Evolutionary conservation across 2,113 vertebrate species (phyloP), one percentile per base, ranked within the genome.

Genomic region (Macrotis lagotis): DNA sequence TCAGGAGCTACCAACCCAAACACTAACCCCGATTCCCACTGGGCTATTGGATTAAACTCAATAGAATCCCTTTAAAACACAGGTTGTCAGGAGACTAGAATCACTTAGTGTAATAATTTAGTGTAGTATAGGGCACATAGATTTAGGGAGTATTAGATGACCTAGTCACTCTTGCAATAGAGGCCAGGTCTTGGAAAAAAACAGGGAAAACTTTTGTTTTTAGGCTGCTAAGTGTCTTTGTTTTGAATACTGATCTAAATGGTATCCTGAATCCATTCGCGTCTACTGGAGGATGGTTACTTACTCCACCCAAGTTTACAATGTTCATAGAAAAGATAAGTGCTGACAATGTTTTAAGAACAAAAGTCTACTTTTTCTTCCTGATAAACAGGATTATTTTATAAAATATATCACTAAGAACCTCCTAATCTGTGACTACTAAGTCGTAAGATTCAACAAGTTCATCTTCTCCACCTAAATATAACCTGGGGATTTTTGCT

Each of bases 51-150:
- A 94, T 48, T 91, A 93, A 93, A 50, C 44, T 8, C 37, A 52
- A 90, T 74, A 94, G 95, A 96, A 91, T 26, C 50, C 51, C 52
- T 51, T 96, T 52, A 88, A 1, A 51, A 48, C 51, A 47, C 22
- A 55, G 92, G 37, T 10, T 74, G 19, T 91, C 28, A 2, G 22
- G 83, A 50, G n/a, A 51, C 53, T 66, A 51, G 1, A 50, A 50
- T 22, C 31, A 91, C 31, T 1, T 52, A n/a, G 66, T 24, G 8
- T 2, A 44, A n/a, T 47, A 51, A 25, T 91, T 31, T n/a, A n/a
- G 90, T 8, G 2, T 55, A 11, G n/a, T 92, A 96, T 90, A 66
- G 31, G 3, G 11, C 19, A 31, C 9, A 53, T 7, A 22, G 37
- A 8, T 74, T n/a, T 4, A 19, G 66, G 66, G 7, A 2, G 4